Base-by-base conservation (phyloP, 2,888 invertebrate species). In the Habrosyne pyritoides region DNA sequence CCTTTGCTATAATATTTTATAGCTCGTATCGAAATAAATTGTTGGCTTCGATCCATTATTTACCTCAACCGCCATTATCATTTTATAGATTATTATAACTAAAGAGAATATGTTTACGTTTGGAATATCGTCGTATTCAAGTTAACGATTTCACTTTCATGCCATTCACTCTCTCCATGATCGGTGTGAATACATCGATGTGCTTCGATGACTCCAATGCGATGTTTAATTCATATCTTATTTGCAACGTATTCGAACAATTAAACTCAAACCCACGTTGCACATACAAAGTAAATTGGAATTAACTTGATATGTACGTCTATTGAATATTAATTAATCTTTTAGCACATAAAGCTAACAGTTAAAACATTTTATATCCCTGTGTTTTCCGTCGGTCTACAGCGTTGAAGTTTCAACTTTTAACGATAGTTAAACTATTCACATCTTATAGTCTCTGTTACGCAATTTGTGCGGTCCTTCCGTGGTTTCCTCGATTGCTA, bases 111-210 rank as follows among this genome's bases (percentile, higher is more conserved):
- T n/a, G 18, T 21, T 21, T 51, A 47, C 36, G 28, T 14, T 47
- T 30, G 10, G 33, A 21, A 65, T 62, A 64, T 56, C 53, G 61
- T 56, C 53, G 61, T 47, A 63, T 62, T 60, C 72, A 67, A 65
- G 63, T 62, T 69, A 68, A 69, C 59, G 75, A 72, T 85, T 87
- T 86, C 85, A 83, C 89, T 85, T 84, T 86, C 72, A 69, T 71
- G 70, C 64, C 64, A 66, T 71, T 73, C 79, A 76, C 85, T 84
- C 82, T 87, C 86, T 81, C 82, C 67, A 68, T 73, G 69, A 18
- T 18, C 14, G 69, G 61, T 63, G 58, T 73, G 67, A 56, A 53
- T 69, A 66, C 64, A 61, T 60, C 76, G 80, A 66, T 75, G 66
- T 71, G 86, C 88, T 71, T 79, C 77, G 75, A 60, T 81, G 78